Percentiles rank a stretch among this genome's conserved stretches.
Conservation (phyloP, 2,888 invertebrate species). For the Mellilla xanthometata region DNA sequence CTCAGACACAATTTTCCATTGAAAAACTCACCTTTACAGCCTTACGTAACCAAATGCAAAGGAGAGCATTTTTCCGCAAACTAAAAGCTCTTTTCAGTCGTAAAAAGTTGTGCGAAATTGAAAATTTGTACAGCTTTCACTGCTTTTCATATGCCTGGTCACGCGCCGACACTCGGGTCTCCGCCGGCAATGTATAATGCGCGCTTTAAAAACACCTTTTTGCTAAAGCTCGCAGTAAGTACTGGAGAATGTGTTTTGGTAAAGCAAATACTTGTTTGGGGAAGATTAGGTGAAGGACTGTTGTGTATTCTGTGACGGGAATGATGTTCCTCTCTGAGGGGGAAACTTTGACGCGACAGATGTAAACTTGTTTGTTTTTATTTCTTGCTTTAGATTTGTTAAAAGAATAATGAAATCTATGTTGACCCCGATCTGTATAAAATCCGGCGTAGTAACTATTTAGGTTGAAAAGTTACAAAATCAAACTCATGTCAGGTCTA, state of each 20-base stretch:
- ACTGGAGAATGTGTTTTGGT: slow-evolving; percentile 2
- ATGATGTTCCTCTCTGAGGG: no score
- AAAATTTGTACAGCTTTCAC: slow-evolving; percentile 27
- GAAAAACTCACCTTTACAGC: not conserved
- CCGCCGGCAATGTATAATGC: slow-evolving; percentile 15
- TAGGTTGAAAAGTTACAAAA: no score
- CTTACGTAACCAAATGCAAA: slow-evolving; percentile 4
- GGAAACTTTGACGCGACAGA: not conserved
- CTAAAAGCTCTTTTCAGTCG: slow-evolving; percentile 22
- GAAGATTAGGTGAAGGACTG: not conserved
- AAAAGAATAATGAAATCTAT: no score
- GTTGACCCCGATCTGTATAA: no score
- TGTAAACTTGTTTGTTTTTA: not conserved
- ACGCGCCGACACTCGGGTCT: slow-evolving; percentile 45
- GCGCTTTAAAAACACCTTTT: slow-evolving; percentile 34
- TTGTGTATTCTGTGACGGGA: no score
- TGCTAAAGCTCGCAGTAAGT: slow-evolving; percentile 10
- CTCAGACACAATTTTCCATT: not conserved
- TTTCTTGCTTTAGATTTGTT: no score
- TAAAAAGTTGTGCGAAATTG: slow-evolving; percentile 41
- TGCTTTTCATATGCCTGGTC: slow-evolving; percentile 44
- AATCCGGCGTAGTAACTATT: no score
- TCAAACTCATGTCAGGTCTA: no score
- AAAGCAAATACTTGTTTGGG: slow-evolving; percentile 8
- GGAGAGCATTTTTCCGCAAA: slow-evolving; percentile 10